Evolutionary conservation across 2,888 invertebrate species (phyloP).

Genomic region (Sympetrum striolatum): DNA sequence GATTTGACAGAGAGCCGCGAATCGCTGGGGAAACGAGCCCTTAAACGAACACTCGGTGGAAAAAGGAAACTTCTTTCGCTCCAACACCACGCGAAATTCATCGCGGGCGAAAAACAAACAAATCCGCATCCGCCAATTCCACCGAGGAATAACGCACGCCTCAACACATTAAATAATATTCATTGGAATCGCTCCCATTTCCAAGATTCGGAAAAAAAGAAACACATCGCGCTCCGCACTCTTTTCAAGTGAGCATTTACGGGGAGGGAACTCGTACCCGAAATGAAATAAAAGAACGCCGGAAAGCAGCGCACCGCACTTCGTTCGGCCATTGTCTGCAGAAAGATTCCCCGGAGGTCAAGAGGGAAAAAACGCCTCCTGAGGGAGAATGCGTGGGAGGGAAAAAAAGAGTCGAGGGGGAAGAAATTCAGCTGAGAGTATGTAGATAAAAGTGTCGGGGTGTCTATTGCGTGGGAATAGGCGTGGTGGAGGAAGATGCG

Average conservation of each 20-base stretch:
- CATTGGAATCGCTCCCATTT: slow-evolving; percentile 9
- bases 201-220: background rate
- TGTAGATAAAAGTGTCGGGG: background rate
- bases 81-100: background rate
- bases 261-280: background rate
- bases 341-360: slow-evolving; percentile 42
- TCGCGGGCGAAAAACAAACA: background rate
- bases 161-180: background rate
- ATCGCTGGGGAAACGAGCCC: too few relatives aligned
- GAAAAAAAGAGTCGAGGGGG: background rate
- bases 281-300: background rate
- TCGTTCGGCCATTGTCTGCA: slow-evolving; percentile 24
- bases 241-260: background rate
- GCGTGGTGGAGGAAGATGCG: background rate
- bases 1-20: too few relatives aligned
- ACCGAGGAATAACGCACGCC: background rate
- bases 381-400: background rate
- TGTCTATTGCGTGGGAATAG: background rate
- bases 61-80: background rate
- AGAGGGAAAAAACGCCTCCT: background rate
- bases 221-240: background rate
- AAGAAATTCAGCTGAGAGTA: background rate
- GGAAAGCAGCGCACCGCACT: slow-evolving; percentile 25
- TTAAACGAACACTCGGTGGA: too few relatives aligned
- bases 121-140: background rate